phyloP scores from a whole-genome alignment of 2,113 vertebrate genomes.

The Leiothrix lutea region DNA sequence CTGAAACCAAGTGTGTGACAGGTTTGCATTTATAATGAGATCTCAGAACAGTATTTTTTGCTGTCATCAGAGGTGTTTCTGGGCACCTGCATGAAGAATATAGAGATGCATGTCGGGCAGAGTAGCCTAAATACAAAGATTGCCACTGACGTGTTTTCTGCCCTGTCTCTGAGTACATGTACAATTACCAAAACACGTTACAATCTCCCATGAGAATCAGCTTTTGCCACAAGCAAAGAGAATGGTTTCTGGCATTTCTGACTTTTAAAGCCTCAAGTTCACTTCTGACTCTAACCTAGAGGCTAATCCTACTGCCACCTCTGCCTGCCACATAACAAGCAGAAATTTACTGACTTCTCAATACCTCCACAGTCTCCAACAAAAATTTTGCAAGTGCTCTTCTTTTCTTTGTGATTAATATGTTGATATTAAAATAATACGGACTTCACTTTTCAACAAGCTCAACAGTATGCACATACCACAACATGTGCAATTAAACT shows the following conservation, averaged over 20 bases:
- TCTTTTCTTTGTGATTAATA: not conserved
- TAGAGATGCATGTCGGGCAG: not conserved
- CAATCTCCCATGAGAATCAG: not conserved
- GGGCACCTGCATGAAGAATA: not conserved
- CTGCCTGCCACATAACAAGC: not conserved
- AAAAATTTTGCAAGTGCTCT: not conserved
- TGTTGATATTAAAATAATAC: not conserved
- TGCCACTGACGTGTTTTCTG: not conserved
- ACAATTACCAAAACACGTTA: not conserved
- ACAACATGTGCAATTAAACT: not conserved
- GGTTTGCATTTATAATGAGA: not conserved
- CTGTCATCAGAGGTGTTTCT: not conserved
- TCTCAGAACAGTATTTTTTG: not conserved
- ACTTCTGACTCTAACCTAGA: not conserved
- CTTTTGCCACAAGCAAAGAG: not conserved
- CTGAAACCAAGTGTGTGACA: not conserved
- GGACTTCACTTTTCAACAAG: not conserved
- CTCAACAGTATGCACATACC: not conserved
- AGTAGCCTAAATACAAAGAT: not conserved
- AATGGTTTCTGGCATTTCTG: not conserved
- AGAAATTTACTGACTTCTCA: not conserved
- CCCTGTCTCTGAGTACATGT: not conserved
- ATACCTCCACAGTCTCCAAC: not conserved
- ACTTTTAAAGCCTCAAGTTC: not conserved
- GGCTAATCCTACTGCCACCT: not conserved